Base-by-base conservation (phyloP, 2,888 invertebrate genomes). In the Pecten maximus region DNA sequence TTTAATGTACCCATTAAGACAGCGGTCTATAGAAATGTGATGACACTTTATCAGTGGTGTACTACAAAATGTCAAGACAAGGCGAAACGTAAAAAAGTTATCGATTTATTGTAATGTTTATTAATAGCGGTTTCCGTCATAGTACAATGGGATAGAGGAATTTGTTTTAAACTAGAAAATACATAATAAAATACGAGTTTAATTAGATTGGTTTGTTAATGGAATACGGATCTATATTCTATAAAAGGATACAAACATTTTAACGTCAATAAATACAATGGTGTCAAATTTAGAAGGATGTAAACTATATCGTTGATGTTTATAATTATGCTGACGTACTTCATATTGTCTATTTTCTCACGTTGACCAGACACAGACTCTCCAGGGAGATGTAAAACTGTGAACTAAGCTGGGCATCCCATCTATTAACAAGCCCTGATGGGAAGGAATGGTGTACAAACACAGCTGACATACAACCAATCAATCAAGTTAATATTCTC, bases 21-120 rank as follows among this genome's bases (percentile, higher is more conserved):
- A 74, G 74, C 2, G 15, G 12, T 35, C 35, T 28, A 12, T 6
- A 74, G 74, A 23, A 23, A 0, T 16, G 4, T 23, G 23, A 0
- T 60, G 60, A n/a, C 60, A 60, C 44, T 60, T 60, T 60, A 74
- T 23, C 74, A 1, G 23, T 10, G n/a, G n/a, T n/a, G 10, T 23
- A n/a, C 16, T 60, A n/a, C 4, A 60, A 60, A 60, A 4, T n/a
- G 60, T 3, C 60, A 6, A 60, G 23, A 60, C 23, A 60, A n/a
- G n/a, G 60, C 19, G 60, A 1, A n/a, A 23, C 23, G 48, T 60
- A 23, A 60, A 60, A 23, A 16, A 10, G 44, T 0, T n/a, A 60
- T 60, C n/a, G n/a, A n/a, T 60, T 60, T 60, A 60, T n/a, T n/a
- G 60, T 60, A n/a, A n/a, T 8, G 23, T 60, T 60, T 60, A 60